Conservation (phyloP, 2,113 vertebrate genomes). For the Sander vitreus region DNA sequence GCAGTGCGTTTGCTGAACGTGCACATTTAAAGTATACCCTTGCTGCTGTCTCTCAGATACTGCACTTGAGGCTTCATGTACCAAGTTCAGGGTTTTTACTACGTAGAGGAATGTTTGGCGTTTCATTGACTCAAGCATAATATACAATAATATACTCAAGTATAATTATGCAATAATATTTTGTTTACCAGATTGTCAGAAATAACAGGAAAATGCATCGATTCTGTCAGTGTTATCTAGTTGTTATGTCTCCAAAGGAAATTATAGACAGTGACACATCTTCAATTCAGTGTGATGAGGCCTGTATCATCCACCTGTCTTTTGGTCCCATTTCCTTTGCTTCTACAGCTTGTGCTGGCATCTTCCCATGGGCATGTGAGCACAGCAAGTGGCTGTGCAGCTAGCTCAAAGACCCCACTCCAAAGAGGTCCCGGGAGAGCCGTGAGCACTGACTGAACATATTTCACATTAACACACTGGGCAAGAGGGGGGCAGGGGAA, state of each 20-base stretch:
- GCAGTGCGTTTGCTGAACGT: conserved; percentile 12
- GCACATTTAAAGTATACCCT: not conserved
- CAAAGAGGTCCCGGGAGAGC: conserved; percentile 46
- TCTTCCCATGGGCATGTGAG: conserved; percentile 8
- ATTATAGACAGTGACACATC: not conserved
- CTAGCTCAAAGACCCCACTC: conserved; percentile 33
- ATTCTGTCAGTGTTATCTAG: not conserved
- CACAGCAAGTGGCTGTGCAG: conserved; percentile 14
- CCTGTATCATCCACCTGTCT: conserved; percentile 9
- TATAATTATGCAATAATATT: no score
- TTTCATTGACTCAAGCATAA: no score
- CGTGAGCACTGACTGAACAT: conserved; percentile 38
- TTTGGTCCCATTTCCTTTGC: not conserved
- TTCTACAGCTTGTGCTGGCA: conserved; percentile 17
- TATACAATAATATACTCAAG: no score
- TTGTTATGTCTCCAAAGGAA: conserved; percentile 25
- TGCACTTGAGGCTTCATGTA: not conserved
- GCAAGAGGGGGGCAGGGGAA: conserved; percentile 14
- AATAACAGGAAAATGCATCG: no score
- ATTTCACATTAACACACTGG: conserved; percentile 46
- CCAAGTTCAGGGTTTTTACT: no score
- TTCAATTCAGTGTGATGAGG: conserved; percentile 4
- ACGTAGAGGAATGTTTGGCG: no score
- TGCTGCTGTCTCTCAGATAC: not conserved
- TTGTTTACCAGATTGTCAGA: no score